Evolutionary conservation across 2,888 invertebrate species (phyloP).

Genomic region (Netelia inedita): DNA sequence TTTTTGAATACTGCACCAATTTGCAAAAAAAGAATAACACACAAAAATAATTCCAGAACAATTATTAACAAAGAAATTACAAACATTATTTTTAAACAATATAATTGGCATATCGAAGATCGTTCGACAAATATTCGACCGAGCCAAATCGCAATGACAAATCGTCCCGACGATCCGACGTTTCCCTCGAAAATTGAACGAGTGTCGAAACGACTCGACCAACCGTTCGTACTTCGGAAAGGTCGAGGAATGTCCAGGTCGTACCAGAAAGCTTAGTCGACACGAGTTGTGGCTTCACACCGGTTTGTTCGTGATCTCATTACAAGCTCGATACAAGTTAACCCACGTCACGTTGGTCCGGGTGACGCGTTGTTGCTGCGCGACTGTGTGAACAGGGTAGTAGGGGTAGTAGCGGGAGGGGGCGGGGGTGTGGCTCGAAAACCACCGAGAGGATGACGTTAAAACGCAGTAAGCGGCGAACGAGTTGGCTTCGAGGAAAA

Average conservation of each 20-base stretch:
- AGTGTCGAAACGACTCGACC: too few relatives aligned
- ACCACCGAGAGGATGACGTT: constrained; percentile 37
- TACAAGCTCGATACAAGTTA: constrained; percentile 73
- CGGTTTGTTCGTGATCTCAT: constrained; percentile 73
- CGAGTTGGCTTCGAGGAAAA: constrained; percentile 37
- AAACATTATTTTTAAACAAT: too few relatives aligned
- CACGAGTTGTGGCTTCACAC: constrained; percentile 66
- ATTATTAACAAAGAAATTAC: too few relatives aligned
- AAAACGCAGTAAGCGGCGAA: constrained; percentile 56
- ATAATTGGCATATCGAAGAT: too few relatives aligned
- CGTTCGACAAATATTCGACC: too few relatives aligned
- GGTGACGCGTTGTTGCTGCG: constrained; percentile 43
- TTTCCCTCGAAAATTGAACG: too few relatives aligned
- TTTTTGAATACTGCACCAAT: too few relatives aligned
- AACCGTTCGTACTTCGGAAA: constrained; percentile 4
- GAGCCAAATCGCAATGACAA: too few relatives aligned
- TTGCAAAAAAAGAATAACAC: too few relatives aligned
- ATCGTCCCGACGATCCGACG: too few relatives aligned
- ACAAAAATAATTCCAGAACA: too few relatives aligned
- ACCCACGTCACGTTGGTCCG: constrained; percentile 69
- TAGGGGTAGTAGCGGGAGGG: background rate
- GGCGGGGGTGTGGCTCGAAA: constrained; percentile 6
- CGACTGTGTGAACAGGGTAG: constrained; percentile 6
- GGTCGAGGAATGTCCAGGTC: constrained; percentile 2
- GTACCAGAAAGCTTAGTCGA: constrained; percentile 49